phyloP scores from a whole-genome alignment of 2,797 vertebrate genomes.

The Alcedo quadribrachys region DNA sequence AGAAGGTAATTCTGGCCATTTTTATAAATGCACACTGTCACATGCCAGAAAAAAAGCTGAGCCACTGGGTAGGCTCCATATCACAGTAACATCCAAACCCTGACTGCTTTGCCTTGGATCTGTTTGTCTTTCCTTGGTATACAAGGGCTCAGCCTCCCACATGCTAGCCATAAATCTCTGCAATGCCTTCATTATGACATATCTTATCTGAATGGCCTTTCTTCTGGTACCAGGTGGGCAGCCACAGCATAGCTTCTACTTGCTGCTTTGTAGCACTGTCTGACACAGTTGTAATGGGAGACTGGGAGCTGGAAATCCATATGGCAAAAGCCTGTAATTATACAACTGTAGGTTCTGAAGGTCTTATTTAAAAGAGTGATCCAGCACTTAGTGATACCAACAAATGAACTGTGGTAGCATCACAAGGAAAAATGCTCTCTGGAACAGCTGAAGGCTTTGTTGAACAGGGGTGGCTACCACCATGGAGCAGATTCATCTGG shows the following conservation, averaged over 20 bases:
- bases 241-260: background rate
- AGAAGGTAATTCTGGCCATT: background rate
- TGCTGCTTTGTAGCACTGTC: background rate
- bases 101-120: background rate
- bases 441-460: background rate
- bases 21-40: background rate
- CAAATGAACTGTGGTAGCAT: background rate
- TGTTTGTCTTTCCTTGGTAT: background rate
- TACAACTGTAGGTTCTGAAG: background rate
- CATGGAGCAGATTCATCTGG: background rate
- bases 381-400: background rate
- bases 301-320: background rate
- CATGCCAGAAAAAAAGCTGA: background rate
- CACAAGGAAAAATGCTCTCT: background rate
- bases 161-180: background rate
- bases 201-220: background rate
- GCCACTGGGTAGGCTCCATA: background rate
- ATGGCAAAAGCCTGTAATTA: rapidly evolving
- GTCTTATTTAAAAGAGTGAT: background rate
- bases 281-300: background rate
- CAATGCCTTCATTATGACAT: background rate
- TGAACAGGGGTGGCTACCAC: rapidly evolving
- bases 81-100: background rate
- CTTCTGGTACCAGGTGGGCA: background rate
- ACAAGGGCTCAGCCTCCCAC: background rate